Evolutionary conservation across 2,797 vertebrate species (phyloP), one percentile per base, ranked within the genome.

Genomic region (Steatocranus sp.): DNA sequence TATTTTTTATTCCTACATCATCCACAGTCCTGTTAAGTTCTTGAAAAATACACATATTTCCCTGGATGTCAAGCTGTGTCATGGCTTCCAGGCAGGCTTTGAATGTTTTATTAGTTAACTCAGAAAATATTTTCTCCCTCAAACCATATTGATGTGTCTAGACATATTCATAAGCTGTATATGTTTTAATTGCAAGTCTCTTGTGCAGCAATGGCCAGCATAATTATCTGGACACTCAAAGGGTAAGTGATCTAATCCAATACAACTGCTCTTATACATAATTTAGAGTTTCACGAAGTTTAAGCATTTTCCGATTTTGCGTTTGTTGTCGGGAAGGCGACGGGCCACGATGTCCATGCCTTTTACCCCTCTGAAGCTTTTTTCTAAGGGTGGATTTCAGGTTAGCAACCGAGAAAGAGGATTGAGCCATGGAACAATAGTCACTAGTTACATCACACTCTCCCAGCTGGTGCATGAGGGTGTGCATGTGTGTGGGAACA

Each of bases 391-490:
- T 74, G 83, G 76, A 83, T 87, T 75, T 87, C 73, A 68, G 30
- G 76, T 83, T 56, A 83, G 78, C 32, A 82, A 76, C 73, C 17
- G 27, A 79, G 66, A 75, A 78, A 88, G 76, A 82, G 43, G 51
- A 76, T 76, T 32, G 68, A 85, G 50, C 81, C 73, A 86, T 66
- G 81, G 85, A 91, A 91, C 89, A 90, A 88, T 53, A 88, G 87
- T 87, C 74, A 87, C 76, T 88, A 88, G 90, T 93, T 93, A 92
- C 87, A 92, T 91, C 84, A 83, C 82, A 86, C 48, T 88, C 80
- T 34, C 88, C 82, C 92, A 93, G 90, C 90, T 93, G 90, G 89
- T 58, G 25, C 79, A 43, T 83, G 74, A 49, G 41, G 23, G 51
- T 61, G 41, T 58, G 63, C 49, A 30, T 51, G 54, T 68, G 66